phyloP scores from a whole-genome alignment of 2,797 vertebrate genomes.

The Coracias cyanogaster region DNA sequence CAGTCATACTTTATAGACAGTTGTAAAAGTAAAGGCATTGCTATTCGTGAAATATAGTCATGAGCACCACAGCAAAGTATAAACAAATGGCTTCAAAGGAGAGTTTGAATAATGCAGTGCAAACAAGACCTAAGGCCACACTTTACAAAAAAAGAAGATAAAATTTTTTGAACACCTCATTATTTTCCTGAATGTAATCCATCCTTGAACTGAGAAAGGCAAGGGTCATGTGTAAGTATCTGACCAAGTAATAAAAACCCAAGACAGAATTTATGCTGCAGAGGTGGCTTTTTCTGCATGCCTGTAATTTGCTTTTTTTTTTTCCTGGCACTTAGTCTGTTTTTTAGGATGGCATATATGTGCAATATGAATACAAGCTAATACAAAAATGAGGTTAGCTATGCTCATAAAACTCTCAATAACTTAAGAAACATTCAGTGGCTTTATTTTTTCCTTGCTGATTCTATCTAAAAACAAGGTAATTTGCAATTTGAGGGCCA shows the following conservation, averaged over 20 bases:
- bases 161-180: not conserved
- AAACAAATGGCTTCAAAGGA: constrained; percentile 9
- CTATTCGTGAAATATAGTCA: not conserved
- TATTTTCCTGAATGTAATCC: not conserved
- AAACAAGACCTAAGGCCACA: not conserved
- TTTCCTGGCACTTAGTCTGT: not conserved
- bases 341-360: not conserved
- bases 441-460: not conserved
- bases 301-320: not conserved
- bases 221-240: not conserved
- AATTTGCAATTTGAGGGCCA: not conserved
- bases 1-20: not conserved
- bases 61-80: not conserved
- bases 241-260: not conserved
- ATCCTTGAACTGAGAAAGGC: not conserved
- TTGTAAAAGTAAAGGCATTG: not conserved
- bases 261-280: not conserved
- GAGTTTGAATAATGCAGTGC: not conserved
- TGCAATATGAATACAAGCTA: not conserved
- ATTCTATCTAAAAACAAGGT: not conserved
- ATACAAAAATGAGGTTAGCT: not conserved
- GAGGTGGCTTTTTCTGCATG: not conserved
- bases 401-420: not conserved
- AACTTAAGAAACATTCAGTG: not conserved
- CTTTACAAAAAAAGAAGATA: not conserved